Conservation (phyloP, 2,113 vertebrate species). For the Python bivittatus region DNA sequence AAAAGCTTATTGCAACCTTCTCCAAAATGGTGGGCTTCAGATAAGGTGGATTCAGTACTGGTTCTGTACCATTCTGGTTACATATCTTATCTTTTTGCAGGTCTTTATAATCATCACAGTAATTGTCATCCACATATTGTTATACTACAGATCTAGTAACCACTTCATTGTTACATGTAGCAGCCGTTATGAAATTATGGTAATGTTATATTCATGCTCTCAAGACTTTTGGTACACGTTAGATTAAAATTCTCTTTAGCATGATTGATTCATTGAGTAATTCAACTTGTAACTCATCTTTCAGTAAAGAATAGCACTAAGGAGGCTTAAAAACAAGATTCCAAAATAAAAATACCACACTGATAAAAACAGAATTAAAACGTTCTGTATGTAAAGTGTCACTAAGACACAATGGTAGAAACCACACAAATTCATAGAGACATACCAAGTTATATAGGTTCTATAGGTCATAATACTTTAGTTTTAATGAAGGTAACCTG, state of each 20-base stretch:
- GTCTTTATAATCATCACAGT: background rate
- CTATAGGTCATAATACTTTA: background rate
- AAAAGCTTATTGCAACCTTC: background rate
- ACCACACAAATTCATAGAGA: background rate
- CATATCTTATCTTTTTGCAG: background rate
- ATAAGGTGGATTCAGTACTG: background rate
- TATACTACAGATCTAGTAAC: background rate
- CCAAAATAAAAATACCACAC: background rate
- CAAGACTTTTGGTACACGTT: background rate
- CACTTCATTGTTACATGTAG: background rate
- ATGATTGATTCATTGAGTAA: background rate
- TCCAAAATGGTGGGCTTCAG: background rate
- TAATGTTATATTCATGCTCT: background rate
- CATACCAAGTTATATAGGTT: background rate
- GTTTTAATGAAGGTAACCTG: background rate
- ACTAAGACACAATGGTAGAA: background rate
- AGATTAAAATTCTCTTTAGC: background rate
- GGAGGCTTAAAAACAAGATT: background rate
- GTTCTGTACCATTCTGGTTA: background rate
- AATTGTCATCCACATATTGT: background rate
- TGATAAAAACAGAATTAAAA: background rate
- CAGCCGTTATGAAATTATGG: background rate
- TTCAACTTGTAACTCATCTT: background rate
- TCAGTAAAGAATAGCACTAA: background rate
- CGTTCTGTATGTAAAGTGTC: background rate